Evolutionary conservation across 2,113 vertebrate species (phyloP).

Genomic region (Riparia riparia): DNA sequence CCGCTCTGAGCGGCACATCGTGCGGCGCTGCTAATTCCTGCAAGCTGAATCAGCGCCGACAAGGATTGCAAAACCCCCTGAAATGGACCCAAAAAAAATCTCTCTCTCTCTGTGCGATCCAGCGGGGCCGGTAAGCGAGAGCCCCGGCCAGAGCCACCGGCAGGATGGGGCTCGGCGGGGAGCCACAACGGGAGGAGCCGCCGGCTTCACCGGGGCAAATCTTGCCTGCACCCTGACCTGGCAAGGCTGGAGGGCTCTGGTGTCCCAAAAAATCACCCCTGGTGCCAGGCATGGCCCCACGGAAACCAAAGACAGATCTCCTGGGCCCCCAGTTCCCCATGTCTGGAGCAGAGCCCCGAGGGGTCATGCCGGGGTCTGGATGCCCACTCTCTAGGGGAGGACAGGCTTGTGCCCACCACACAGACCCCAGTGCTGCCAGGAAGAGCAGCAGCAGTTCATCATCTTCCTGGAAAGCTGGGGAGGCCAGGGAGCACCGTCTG

Average conservation of each 20-base stretch:
- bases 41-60: not conserved
- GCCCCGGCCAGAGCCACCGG: not conserved
- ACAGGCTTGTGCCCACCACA: not conserved
- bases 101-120: not conserved
- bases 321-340: not conserved
- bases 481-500: accelerated
- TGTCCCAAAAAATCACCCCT: not conserved
- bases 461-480: not conserved
- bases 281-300: not conserved
- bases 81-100: conserved; percentile 2
- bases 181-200: accelerated
- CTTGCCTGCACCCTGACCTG: not conserved
- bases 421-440: not conserved
- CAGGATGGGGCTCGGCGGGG: not conserved
- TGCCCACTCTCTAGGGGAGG: accelerated
- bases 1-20: not conserved
- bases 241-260: not conserved
- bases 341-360: accelerated
- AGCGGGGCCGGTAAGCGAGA: accelerated
- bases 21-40: not conserved
- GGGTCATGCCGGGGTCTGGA: not conserved
- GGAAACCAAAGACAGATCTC: not conserved
- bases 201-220: accelerated
- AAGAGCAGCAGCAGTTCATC: not conserved
- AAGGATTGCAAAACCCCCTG: conserved; percentile 57